Percentiles rank a stretch among this genome's conserved stretches.
phyloP scores from a whole-genome alignment of 2,888 invertebrate genomes.

The Craniophora ligustri region DNA sequence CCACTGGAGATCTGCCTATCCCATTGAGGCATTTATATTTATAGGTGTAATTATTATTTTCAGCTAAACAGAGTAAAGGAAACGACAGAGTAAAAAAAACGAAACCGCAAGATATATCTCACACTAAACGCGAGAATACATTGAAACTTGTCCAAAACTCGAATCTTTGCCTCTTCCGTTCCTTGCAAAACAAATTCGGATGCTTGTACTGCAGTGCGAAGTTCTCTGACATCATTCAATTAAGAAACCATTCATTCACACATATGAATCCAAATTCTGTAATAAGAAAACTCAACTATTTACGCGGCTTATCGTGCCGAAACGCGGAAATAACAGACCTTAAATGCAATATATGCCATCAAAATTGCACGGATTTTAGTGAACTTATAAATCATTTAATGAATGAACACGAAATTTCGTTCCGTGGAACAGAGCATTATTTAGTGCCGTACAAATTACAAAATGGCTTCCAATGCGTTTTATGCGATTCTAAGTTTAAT shows the following conservation, averaged over 20 bases:
- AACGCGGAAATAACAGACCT: slow-evolving; percentile 70
- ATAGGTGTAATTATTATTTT: slow-evolving; percentile 23
- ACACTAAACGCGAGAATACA: slow-evolving; percentile 59
- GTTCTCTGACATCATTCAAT: slow-evolving; percentile 58
- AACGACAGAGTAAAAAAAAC: background rate
- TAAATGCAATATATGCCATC: slow-evolving; percentile 63
- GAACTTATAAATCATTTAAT: slow-evolving; percentile 61
- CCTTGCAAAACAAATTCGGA: slow-evolving; percentile 64
- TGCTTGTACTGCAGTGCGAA: slow-evolving; percentile 65
- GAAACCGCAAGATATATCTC: background rate
- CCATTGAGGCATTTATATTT: no score
- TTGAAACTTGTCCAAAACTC: slow-evolving; percentile 68
- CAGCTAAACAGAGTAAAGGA: slow-evolving; percentile 16
- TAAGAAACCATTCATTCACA: slow-evolving; percentile 59
- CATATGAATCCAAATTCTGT: slow-evolving; percentile 56
- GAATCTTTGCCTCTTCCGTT: slow-evolving; percentile 70
- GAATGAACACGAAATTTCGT: slow-evolving; percentile 55
- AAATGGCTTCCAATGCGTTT: slow-evolving; percentile 57
- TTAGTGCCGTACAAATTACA: slow-evolving; percentile 65
- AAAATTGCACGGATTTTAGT: slow-evolving; percentile 49
- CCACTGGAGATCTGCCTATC: no score
- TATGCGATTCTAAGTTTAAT: slow-evolving; percentile 60
- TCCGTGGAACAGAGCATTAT: slow-evolving; percentile 56
- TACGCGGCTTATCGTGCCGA: slow-evolving; percentile 60
- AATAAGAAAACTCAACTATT: slow-evolving; percentile 50